phyloP scores from a whole-genome alignment of 1,140 invertebrate genomes.

The Drosophila lini region DNA sequence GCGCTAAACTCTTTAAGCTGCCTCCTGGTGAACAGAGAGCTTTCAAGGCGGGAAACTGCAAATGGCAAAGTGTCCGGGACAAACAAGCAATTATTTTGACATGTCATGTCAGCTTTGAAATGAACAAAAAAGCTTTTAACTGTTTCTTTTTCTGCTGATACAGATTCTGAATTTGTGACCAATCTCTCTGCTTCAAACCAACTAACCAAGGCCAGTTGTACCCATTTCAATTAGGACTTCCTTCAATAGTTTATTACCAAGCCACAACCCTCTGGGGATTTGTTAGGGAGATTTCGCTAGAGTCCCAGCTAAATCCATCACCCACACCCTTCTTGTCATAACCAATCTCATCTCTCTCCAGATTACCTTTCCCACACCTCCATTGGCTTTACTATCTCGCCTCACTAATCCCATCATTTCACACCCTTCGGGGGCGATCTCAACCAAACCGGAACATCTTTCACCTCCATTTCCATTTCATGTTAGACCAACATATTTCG shows the following conservation, averaged over 20 bases:
- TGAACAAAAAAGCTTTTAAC: slow-evolving; percentile 45
- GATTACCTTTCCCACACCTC: slow-evolving; percentile 1
- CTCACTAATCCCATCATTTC: slow-evolving; percentile 22
- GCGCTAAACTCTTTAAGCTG: slow-evolving; percentile 46
- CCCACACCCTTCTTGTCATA: neutral
- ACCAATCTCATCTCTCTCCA: neutral
- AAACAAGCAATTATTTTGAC: slow-evolving; percentile 64
- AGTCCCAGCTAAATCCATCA: neutral
- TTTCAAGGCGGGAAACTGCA: slow-evolving; percentile 16
- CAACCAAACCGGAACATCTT: slow-evolving; percentile 8
- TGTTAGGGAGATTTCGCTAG: neutral
- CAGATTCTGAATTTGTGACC: neutral
- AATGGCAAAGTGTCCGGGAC: slow-evolving; percentile 18
- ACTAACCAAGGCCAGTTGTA: neutral
- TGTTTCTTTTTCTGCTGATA: neutral
- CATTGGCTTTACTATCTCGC: neutral
- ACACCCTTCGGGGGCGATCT: slow-evolving; percentile 21
- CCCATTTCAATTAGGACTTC: neutral
- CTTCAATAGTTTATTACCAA: slow-evolving; percentile 7
- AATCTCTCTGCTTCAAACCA: neutral
- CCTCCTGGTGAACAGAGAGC: slow-evolving; percentile 14
- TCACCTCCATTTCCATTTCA: slow-evolving; percentile 25
- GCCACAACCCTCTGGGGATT: neutral
- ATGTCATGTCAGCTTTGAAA: slow-evolving; percentile 45
- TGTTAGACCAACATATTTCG: slow-evolving; percentile 41